Conservation (phyloP, 2,888 invertebrate genomes). For the Sminthurinus aureus region DNA sequence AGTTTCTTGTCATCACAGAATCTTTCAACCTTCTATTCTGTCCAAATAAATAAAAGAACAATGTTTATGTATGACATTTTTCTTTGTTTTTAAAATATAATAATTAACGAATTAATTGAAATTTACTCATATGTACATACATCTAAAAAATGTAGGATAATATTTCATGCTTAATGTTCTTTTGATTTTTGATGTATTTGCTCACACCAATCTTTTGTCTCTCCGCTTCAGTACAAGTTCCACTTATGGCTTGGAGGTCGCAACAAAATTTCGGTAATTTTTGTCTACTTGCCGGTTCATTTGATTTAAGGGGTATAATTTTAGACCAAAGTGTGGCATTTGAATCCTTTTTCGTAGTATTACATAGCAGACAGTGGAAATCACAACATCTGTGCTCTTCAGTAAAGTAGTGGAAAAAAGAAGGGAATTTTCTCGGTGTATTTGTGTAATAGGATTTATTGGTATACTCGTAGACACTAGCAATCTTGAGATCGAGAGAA, state of each 20-base stretch:
- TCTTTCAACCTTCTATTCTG: not conserved
- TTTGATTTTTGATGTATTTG: no score
- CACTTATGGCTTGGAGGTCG: not conserved
- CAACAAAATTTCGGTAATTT: not conserved
- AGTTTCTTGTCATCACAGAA: not conserved
- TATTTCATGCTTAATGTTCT: no score
- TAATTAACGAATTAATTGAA: no score
- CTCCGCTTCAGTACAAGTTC: not conserved
- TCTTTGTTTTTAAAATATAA: no score
- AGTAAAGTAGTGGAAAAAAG: not conserved
- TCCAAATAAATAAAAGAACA: not conserved
- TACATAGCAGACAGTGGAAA: not conserved
- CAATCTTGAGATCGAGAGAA: not conserved
- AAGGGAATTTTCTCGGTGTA: not conserved
- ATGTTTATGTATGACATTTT: no score
- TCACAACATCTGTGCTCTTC: not conserved
- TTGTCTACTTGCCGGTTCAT: not conserved
- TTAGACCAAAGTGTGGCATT: not conserved
- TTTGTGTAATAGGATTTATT: not conserved
- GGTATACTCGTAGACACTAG: not conserved
- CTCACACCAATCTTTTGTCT: not conserved
- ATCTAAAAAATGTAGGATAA: no score
- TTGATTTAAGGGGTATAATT: not conserved
- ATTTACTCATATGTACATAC: no score
- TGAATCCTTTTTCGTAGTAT: not conserved